These are phyloP conservation scores for Clarias laeviceps DNA, from an alignment of 2,797 vertebrate species.

Conservation along the genomic window DNA sequence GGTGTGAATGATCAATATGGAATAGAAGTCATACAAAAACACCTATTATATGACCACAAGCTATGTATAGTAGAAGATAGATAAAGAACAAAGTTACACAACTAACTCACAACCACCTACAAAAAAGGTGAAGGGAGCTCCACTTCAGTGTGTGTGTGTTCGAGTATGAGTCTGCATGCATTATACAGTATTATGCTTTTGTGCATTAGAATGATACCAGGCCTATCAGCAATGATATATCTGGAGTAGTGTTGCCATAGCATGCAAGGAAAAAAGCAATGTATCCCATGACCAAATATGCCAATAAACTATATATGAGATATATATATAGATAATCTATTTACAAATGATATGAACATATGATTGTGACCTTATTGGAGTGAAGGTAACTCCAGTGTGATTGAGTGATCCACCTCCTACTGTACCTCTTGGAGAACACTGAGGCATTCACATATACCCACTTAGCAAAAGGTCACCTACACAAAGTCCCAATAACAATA, in stretches of 20 bases:
- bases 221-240: neutral
- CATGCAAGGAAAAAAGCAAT: conserved; percentile 60
- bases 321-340: conserved; percentile 56
- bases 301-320: conserved; percentile 45
- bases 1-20: conserved; percentile 36
- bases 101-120: conserved; percentile 6
- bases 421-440: conserved; percentile 32
- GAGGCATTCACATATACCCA: conserved; percentile 33
- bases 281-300: conserved; percentile 60
- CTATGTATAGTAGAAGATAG: conserved; percentile 4
- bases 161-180: neutral
- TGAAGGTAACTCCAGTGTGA: conserved; percentile 59
- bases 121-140: neutral
- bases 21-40: conserved; percentile 21
- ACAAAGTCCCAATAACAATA: conserved; percentile 37
- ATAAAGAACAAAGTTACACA: conserved; percentile 28
- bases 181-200: neutral
- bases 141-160: neutral
- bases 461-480: conserved; percentile 36
- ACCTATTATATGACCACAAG: conserved; percentile 36
- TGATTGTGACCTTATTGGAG: conserved; percentile 57
- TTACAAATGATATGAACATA: conserved; percentile 55
- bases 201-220: neutral
- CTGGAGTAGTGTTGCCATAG: conserved; percentile 41
- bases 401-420: conserved; percentile 56